phyloP scores from a whole-genome alignment of 2,888 invertebrate genomes.

The Colostygia pectinataria region DNA sequence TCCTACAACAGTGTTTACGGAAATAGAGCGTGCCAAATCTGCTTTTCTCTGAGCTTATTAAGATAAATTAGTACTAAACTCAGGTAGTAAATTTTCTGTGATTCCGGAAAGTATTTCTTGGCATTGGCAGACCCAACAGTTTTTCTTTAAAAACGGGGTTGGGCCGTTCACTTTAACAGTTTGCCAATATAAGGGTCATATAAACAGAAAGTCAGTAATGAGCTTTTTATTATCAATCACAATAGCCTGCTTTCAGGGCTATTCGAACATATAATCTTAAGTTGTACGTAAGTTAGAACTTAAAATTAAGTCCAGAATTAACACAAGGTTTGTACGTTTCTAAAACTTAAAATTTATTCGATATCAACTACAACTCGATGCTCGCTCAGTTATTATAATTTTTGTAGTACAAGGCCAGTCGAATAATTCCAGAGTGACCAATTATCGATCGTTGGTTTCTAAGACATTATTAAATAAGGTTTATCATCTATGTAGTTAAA shows the following conservation, averaged over 20 bases:
- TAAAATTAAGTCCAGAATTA: background rate
- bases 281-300: too few species aligned
- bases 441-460: too few species aligned
- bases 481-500: too few species aligned
- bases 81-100: background rate
- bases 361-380: background rate
- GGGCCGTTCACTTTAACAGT: background rate
- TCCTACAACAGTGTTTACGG: slow-evolving; percentile 19
- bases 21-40: slow-evolving; percentile 19
- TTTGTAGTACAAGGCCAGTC: too few species aligned
- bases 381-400: too few species aligned
- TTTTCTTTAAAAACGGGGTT: background rate
- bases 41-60: slow-evolving; percentile 1
- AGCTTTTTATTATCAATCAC: background rate
- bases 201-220: background rate
- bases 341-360: background rate
- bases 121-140: background rate
- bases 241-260: too few species aligned
- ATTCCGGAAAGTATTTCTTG: background rate
- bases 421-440: too few species aligned
- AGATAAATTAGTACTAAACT: background rate
- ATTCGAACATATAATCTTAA: too few species aligned
- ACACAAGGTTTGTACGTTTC: background rate
- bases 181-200: background rate
- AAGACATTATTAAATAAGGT: too few species aligned